Evolutionary conservation across 2,797 vertebrate species (phyloP).

Genomic region (Iguana delicatissima): DNA sequence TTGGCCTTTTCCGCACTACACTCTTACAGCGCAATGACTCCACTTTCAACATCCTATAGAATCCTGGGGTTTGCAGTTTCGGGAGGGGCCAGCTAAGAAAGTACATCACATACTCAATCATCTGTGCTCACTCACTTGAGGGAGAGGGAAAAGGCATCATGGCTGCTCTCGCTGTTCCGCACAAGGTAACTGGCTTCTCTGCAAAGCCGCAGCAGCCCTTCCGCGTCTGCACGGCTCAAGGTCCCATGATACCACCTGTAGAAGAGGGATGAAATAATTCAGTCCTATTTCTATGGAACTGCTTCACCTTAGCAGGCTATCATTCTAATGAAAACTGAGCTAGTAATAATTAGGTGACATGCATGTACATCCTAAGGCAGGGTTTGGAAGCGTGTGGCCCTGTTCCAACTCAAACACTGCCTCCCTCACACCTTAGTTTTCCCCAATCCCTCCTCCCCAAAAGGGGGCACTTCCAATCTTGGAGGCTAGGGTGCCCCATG

Average conservation of each 20-base stretch:
- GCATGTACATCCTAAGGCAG: not conserved
- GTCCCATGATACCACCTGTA: constrained; percentile 98
- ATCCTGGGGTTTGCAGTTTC: too few relatives aligned
- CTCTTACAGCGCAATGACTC: too few relatives aligned
- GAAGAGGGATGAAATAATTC: constrained; percentile 44
- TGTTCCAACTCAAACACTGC: too few relatives aligned
- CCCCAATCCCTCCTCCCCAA: too few relatives aligned
- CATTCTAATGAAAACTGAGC: not conserved
- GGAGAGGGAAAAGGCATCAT: constrained; percentile 97
- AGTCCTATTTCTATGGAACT: not conserved
- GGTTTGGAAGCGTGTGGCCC: not conserved
- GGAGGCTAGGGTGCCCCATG: too few relatives aligned
- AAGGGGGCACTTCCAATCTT: too few relatives aligned
- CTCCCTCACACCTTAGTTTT: too few relatives aligned
- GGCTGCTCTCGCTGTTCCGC: constrained; percentile 98
- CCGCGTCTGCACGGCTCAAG: constrained; percentile 95
- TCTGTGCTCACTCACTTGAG: constrained; percentile 89
- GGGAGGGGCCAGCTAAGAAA: too few relatives aligned
- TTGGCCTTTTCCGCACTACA: too few relatives aligned
- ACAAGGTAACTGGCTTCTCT: constrained; percentile 99
- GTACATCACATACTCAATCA: not conserved
- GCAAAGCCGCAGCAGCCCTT: constrained; percentile 94
- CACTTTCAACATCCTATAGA: too few relatives aligned
- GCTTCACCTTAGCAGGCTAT: not conserved
- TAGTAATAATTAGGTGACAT: not conserved